phyloP scores from a whole-genome alignment of 2,888 invertebrate genomes.

The Lysandra bellargus region DNA sequence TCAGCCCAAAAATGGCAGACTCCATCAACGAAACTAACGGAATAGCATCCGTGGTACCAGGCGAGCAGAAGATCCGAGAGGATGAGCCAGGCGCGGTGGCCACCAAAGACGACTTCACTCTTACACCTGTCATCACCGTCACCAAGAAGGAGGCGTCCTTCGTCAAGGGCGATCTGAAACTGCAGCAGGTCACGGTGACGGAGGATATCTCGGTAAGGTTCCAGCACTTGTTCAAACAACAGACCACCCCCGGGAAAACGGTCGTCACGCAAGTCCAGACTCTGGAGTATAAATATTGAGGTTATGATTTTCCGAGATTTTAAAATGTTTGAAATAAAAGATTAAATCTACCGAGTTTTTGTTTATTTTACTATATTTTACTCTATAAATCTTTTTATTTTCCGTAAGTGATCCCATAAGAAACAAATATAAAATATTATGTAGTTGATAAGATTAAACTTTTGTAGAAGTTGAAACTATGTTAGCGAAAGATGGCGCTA shows the following conservation, averaged over 20 bases:
- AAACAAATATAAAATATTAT: background rate
- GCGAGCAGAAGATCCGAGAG: conserved; percentile 53
- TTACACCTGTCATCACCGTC: conserved; percentile 60
- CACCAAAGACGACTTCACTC: conserved; percentile 39
- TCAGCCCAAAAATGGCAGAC: conserved; percentile 56
- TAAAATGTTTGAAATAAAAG: background rate
- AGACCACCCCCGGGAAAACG: conserved; percentile 58
- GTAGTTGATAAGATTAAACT: background rate
- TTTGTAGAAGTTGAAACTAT: background rate
- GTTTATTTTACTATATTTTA: background rate
- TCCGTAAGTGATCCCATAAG: background rate
- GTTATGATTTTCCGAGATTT: background rate
- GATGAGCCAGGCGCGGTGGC: conserved; percentile 33
- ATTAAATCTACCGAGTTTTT: background rate
- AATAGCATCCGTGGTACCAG: conserved; percentile 62
- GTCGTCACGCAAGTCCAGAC: conserved; percentile 60
- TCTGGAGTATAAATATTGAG: conserved; percentile 60
- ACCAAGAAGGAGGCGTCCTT: conserved; percentile 60
- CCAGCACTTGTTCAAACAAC: conserved; percentile 66
- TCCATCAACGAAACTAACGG: conserved; percentile 47
- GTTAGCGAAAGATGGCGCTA: background rate
- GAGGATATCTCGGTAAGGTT: conserved; percentile 67
- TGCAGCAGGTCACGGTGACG: conserved; percentile 63
- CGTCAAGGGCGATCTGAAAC: conserved; percentile 60
- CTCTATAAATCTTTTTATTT: background rate